Conservation (phyloP, 2,888 invertebrate genomes). For the Schrankia costaestrigalis region DNA sequence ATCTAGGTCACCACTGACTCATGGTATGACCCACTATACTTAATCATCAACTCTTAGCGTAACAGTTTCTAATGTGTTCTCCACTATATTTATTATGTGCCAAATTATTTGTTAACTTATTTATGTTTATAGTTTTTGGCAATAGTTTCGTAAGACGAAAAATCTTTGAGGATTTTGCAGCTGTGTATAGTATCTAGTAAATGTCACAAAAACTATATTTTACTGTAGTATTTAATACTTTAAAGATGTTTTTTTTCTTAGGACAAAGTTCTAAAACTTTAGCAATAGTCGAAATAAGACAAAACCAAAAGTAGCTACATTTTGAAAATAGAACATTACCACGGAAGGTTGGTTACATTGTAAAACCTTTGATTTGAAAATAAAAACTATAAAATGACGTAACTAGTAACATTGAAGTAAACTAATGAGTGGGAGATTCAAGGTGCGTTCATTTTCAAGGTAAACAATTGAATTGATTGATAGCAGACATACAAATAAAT, state of each 20-base stretch:
- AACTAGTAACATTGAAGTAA: slow-evolving; percentile 17
- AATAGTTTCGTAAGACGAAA: background rate
- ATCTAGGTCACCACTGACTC: slow-evolving; percentile 74
- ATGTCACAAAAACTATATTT: too few species aligned
- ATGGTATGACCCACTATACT: slow-evolving; percentile 57
- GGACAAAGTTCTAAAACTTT: too few species aligned
- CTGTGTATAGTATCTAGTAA: too few species aligned
- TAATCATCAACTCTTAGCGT: slow-evolving; percentile 56
- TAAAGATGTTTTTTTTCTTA: too few species aligned
- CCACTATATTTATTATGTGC: slow-evolving; percentile 27
- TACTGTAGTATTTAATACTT: too few species aligned
- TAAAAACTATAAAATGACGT: slow-evolving; percentile 21
- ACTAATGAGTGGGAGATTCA: slow-evolving; percentile 28
- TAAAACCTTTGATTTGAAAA: too few species aligned
- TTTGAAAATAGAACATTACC: too few species aligned
- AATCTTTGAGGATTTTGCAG: too few species aligned
- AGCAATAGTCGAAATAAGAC: too few species aligned
- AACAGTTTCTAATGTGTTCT: slow-evolving; percentile 30
- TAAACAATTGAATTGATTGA: slow-evolving; percentile 25
- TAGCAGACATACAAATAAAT: slow-evolving; percentile 19
- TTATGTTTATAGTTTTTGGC: background rate
- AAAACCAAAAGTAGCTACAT: too few species aligned
- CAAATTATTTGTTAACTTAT: slow-evolving; percentile 23
- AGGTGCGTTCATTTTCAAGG: slow-evolving; percentile 28
- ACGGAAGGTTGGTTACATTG: too few species aligned